Percentiles rank a stretch among this genome's conserved stretches.
Conservation (phyloP, 2,113 vertebrate genomes). For the Ammospiza nelsoni region DNA sequence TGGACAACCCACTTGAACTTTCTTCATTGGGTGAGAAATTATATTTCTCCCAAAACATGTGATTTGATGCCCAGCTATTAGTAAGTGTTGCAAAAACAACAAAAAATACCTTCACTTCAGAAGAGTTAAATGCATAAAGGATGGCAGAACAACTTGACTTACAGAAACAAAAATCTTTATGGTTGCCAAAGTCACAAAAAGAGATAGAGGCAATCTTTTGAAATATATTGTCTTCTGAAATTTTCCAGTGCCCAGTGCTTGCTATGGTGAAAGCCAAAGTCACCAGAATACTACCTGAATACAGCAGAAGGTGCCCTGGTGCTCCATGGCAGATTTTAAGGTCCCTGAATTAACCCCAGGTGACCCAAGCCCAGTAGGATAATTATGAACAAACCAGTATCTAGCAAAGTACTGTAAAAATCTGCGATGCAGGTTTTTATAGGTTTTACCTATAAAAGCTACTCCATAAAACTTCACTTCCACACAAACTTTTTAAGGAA, state of each 20-base stretch:
- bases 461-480: not conserved
- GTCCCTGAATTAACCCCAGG: not conserved
- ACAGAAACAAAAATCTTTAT: not conserved
- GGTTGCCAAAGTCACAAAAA: not conserved
- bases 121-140: not conserved
- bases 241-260: not conserved
- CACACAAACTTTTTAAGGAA: not conserved
- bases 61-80: not conserved
- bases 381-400: not conserved
- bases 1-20: not conserved
- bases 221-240: not conserved
- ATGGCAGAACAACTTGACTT: not conserved
- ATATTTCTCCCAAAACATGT: not conserved
- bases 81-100: not conserved
- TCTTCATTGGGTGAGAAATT: not conserved
- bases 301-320: not conserved
- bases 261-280: not conserved
- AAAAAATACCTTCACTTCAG: not conserved
- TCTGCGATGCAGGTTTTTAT: rapidly evolving
- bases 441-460: not conserved
- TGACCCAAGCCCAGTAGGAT: rapidly evolving
- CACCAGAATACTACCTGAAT: not conserved
- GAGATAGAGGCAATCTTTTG: not conserved
- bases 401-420: not conserved
- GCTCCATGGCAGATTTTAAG: not conserved